These are phyloP conservation scores for Isotomurus palustris DNA, from an alignment of 2,888 invertebrate genomes.

Conservation along the genomic window DNA sequence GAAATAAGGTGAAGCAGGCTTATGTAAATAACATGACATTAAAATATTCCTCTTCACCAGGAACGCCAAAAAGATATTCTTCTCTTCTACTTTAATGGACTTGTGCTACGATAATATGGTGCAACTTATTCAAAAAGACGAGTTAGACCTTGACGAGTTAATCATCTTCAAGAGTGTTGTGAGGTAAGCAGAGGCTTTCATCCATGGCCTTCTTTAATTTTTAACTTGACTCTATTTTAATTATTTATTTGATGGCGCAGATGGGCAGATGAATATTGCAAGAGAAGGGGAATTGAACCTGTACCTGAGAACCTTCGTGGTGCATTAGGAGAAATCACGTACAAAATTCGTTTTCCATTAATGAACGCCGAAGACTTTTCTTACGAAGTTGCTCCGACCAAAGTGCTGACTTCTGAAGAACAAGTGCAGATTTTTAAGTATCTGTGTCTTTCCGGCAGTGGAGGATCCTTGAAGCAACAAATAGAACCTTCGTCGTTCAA, in stretches of 20 bases:
- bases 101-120: neutral
- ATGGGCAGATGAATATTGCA: constrained; percentile 14
- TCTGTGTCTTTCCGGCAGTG: neutral
- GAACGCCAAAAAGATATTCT: constrained; percentile 17
- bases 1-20: neutral
- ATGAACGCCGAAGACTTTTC: constrained; percentile 14
- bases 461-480: too few species aligned
- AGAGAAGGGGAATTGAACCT: neutral
- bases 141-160: constrained; percentile 16
- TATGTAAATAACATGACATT: too few species aligned
- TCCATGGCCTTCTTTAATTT: neutral
- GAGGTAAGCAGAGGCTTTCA: constrained; percentile 3
- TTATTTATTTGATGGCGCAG: neutral
- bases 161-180: constrained; percentile 12
- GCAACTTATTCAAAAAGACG: constrained; percentile 12
- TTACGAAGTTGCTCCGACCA: neutral
- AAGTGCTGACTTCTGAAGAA: neutral
- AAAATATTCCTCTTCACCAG: too few species aligned
- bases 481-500: constrained; percentile 7
- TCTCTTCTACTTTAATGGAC: constrained; percentile 5
- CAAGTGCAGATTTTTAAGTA: constrained; percentile 3
- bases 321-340: constrained; percentile 5
- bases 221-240: neutral
- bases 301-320: constrained; percentile 1
- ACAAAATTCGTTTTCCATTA: constrained; percentile 18